phyloP scores from a whole-genome alignment of 2,797 vertebrate species.

The Halcyon badia region DNA sequence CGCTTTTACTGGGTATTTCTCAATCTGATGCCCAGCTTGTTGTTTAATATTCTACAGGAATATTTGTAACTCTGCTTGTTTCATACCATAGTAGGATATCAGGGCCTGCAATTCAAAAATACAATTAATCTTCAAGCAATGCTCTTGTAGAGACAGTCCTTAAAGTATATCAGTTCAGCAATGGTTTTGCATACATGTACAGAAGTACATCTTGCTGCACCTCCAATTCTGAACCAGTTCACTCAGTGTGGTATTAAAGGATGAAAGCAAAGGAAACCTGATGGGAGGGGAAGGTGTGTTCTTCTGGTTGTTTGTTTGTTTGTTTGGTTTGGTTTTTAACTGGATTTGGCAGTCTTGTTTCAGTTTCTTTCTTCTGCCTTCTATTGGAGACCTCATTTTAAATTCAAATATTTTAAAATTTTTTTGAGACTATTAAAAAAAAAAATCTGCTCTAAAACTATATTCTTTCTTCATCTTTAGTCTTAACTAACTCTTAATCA shows the following conservation, averaged over 20 bases:
- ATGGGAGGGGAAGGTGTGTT: neutral
- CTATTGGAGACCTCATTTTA: neutral
- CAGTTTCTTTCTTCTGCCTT: neutral
- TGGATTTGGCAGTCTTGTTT: neutral
- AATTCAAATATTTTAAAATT: neutral
- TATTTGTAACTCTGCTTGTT: neutral
- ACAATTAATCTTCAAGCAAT: neutral
- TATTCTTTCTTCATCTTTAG: neutral
- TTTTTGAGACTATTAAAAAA: neutral
- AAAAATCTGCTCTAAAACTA: neutral
- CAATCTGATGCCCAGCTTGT: neutral
- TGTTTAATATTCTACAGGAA: neutral
- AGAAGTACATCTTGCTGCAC: neutral
- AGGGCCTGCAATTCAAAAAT: neutral
- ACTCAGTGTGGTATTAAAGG: neutral
- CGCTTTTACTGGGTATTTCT: neutral
- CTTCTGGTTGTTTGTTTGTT: no score
- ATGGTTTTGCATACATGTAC: fast-evolving
- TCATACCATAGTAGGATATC: neutral
- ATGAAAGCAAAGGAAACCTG: neutral
- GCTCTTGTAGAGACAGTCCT: neutral
- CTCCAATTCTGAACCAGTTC: neutral
- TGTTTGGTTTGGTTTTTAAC: neutral
- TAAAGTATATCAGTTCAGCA: neutral
- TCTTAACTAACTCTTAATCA: neutral